A percentile compares a stretch with the other conserved stretches of the same genome.
Evolutionary conservation across 1,140 invertebrate genomes (phyloP).

Genomic region (Meteorus sp.): DNA sequence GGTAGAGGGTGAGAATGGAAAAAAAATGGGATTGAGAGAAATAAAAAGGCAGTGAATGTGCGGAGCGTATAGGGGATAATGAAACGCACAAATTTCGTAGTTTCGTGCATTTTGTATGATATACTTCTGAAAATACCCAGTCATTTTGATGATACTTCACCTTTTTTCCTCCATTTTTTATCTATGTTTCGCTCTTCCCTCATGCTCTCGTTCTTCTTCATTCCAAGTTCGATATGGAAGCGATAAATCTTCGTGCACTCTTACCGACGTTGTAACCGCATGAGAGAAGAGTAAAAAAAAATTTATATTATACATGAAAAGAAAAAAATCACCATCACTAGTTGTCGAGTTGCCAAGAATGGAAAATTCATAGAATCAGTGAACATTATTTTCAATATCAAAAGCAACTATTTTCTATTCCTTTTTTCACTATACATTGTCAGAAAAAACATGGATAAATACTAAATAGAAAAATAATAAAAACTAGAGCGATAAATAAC

Average conservation of each 20-base stretch:
- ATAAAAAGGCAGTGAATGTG: too few species aligned
- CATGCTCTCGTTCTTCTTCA: not conserved
- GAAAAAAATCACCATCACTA: not conserved
- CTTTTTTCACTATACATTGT: not conserved
- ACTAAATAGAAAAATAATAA: too few species aligned
- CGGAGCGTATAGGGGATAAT: too few species aligned
- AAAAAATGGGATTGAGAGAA: too few species aligned
- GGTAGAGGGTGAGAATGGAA: not conserved
- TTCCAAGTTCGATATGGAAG: constrained; percentile 20
- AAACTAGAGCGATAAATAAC: too few species aligned
- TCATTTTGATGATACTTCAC: not conserved
- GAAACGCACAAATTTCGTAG: constrained; percentile 18
- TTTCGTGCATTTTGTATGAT: constrained; percentile 21
- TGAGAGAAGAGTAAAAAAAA: too few species aligned
- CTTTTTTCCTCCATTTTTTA: not conserved
- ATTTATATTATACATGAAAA: too few species aligned
- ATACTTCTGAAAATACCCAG: constrained; percentile 8
- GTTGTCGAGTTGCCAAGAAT: constrained; percentile 22
- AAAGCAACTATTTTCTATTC: constrained; percentile 4
- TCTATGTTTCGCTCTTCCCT: not conserved
- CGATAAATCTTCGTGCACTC: constrained; percentile 26
- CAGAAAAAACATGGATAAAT: constrained; percentile 1
- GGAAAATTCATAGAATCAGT: constrained; percentile 25
- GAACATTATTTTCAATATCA: constrained; percentile 12
- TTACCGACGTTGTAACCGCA: not conserved